Percentiles rank a stretch among this genome's conserved stretches.
phyloP scores from a whole-genome alignment of 2,888 invertebrate species.

The Melikaiella ostensackeni region DNA sequence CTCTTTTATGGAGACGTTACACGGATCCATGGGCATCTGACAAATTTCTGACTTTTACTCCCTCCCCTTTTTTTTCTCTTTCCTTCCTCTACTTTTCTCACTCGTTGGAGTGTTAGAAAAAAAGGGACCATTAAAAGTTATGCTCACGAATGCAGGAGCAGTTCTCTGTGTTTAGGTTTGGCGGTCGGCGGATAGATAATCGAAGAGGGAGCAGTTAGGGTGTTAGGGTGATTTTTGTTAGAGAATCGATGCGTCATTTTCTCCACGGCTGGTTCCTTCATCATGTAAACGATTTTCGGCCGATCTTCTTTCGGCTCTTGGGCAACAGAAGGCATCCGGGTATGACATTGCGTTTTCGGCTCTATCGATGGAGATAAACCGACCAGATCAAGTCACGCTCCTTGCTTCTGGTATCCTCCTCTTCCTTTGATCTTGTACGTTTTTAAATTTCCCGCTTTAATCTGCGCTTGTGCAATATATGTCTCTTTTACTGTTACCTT shows the following conservation, averaged over 20 bases:
- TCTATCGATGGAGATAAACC: slow-evolving; percentile 46
- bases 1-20: slow-evolving; percentile 65
- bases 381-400: slow-evolving; percentile 35
- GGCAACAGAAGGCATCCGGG: slow-evolving; percentile 45
- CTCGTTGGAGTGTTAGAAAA: slow-evolving; percentile 15
- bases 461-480: background rate
- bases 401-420: slow-evolving; percentile 33
- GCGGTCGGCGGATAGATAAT: slow-evolving; percentile 28
- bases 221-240: slow-evolving; percentile 47
- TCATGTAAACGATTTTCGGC: slow-evolving; percentile 49
- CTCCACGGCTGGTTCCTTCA: slow-evolving; percentile 56
- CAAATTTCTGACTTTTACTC: slow-evolving; percentile 67
- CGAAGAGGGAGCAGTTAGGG: slow-evolving; percentile 24
- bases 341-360: slow-evolving; percentile 49
- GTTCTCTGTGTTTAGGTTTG: slow-evolving; percentile 18
- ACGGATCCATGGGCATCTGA: slow-evolving; percentile 65
- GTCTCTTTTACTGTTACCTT: background rate
- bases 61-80: background rate
- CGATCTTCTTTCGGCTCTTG: slow-evolving; percentile 29
- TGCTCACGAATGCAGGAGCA: slow-evolving; percentile 31
- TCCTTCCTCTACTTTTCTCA: slow-evolving; percentile 4
- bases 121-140: slow-evolving; percentile 23
- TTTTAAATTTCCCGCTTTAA: background rate
- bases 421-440: slow-evolving; percentile 2
- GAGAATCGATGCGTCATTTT: slow-evolving; percentile 73